phyloP scores from a whole-genome alignment of 2,888 invertebrate species.

The Trypoxylon attenuatum region DNA sequence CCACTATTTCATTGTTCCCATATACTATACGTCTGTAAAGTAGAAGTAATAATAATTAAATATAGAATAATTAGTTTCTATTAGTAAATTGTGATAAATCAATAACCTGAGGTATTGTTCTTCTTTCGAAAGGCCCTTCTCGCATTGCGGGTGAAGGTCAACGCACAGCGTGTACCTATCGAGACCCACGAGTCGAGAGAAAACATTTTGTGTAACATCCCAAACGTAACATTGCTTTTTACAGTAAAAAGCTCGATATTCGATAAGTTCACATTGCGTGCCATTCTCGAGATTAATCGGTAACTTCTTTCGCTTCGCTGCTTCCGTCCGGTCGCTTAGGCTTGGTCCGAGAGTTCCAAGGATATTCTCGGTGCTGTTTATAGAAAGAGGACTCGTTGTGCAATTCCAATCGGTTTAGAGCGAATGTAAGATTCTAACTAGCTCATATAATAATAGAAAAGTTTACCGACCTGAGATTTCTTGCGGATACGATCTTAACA shows the following conservation, averaged over 20 bases:
- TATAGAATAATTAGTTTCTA: neutral
- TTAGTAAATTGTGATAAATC: too few species aligned
- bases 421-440: too few species aligned
- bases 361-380: conserved; percentile 42
- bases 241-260: conserved; percentile 74
- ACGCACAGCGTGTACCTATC: conserved; percentile 72
- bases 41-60: too few species aligned
- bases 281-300: conserved; percentile 69
- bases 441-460: too few species aligned
- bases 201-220: conserved; percentile 74
- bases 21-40: conserved; percentile 81
- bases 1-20: conserved; percentile 83
- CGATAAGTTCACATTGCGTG: conserved; percentile 62
- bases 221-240: conserved; percentile 78
- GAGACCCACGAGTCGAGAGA: conserved; percentile 75
- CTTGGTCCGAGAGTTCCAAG: conserved; percentile 26
- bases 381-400: neutral
- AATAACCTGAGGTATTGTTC: conserved; percentile 83
- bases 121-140: conserved; percentile 78
- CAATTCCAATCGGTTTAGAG: too few species aligned
- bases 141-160: conserved; percentile 68
- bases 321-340: conserved; percentile 54
- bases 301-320: conserved; percentile 56
- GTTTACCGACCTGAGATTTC: conserved; percentile 63
- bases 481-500: conserved; percentile 69